These are phyloP conservation scores for Paraescarpia echinospica DNA, from an alignment of 1,140 invertebrate genomes.

Conservation along the genomic window DNA sequence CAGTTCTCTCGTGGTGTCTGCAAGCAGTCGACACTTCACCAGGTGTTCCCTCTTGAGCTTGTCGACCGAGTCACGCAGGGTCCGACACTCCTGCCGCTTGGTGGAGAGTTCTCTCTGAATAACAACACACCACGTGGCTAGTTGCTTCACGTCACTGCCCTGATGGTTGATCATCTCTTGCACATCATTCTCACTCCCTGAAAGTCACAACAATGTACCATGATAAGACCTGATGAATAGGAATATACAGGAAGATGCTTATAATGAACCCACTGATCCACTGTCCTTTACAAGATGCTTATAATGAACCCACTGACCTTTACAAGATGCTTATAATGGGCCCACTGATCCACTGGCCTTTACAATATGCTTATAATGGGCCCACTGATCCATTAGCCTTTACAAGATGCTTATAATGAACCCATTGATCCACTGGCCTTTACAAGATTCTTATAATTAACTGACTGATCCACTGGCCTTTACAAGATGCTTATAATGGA, in stretches of 20 bases:
- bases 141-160: constrained; percentile 16
- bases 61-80: background rate
- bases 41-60: constrained; percentile 16
- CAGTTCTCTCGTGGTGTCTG: constrained; percentile 15
- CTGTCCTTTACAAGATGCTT: background rate
- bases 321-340: no score
- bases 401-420: background rate
- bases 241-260: background rate
- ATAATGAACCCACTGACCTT: background rate
- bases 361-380: no score
- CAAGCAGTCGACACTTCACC: background rate
- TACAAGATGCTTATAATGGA: background rate
- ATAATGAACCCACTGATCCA: background rate
- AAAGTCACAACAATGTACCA: background rate
- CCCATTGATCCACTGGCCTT: background rate
- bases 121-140: constrained; percentile 24
- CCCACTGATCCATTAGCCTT: background rate
- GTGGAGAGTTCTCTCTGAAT: constrained; percentile 19
- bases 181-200: constrained; percentile 18
- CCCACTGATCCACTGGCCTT: background rate
- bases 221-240: background rate
- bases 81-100: constrained; percentile 18
- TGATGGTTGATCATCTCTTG: background rate
- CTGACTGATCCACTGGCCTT: background rate
- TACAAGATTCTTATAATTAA: background rate